phyloP scores from a whole-genome alignment of 1,140 invertebrate genomes.

The Cataglyphis hispanica region DNA sequence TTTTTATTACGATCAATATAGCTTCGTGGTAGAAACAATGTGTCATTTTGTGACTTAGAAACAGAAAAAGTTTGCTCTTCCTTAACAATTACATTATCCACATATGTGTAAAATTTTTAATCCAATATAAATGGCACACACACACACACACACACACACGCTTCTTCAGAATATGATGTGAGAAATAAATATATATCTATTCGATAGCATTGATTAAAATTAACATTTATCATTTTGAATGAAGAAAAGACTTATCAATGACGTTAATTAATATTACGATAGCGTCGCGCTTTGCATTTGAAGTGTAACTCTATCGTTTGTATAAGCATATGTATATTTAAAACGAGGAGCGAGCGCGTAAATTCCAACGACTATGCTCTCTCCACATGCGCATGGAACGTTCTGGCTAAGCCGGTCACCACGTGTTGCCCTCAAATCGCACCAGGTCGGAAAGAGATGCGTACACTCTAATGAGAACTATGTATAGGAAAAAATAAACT shows the following conservation, averaged over 20 bases:
- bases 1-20: conserved; percentile 42
- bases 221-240: neutral
- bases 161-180: neutral
- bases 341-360: conserved; percentile 31
- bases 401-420: conserved; percentile 55
- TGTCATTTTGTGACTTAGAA: conserved; percentile 17
- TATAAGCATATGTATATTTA: conserved; percentile 13
- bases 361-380: conserved; percentile 27
- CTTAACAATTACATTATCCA: conserved; percentile 1
- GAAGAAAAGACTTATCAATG: neutral
- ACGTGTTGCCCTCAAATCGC: conserved; percentile 50
- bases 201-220: neutral
- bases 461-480: conserved; percentile 22
- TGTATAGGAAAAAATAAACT: neutral
- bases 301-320: conserved; percentile 34
- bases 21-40: conserved; percentile 1
- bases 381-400: conserved; percentile 14
- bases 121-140: neutral
- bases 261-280: conserved; percentile 23
- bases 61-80: neutral
- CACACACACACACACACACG: too few relatives aligned
- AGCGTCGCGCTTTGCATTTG: neutral
- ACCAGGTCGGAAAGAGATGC: conserved; percentile 17
- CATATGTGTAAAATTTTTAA: neutral
- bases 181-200: neutral